Evolutionary conservation across 2,888 invertebrate genomes (phyloP), one percentile per base, ranked within the genome.

Genomic region (Cosmopolites sordidus): DNA sequence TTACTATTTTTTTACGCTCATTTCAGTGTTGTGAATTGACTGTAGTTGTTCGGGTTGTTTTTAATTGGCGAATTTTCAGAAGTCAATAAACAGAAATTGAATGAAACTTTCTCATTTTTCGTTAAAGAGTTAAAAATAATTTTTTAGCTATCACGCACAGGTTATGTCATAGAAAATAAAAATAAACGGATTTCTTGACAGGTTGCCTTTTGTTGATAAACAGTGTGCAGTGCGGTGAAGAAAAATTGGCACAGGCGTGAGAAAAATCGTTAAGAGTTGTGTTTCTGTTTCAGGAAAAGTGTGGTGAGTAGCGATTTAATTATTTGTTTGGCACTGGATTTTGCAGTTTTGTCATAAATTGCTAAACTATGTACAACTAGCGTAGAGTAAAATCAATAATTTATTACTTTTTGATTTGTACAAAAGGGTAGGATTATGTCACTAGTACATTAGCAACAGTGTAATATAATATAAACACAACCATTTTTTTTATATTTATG

Each of bases 161-260:
- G 39, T 40, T 47, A 46, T 46, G 47, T 47, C 16, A 47, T 40
- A 47, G 15, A 45, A 37, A 46, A 47, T 12, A 47, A n/a, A 40
- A 47, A 47, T 40, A 47, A 46, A 46, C 15, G 9, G n/a, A 40
- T 40, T 46, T 27, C 29, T 15, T 12, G 29, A 39, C 16, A 27
- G 29, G 39, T 40, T 3, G 29, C 22, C 16, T 47, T 29, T 47
- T 47, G 47, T 47, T 47, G 27, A 40, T 40, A 47, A 40, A 47
- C 47, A 47, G 22, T 9, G 33, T 12, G 22, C 15, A 39, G 47
- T 47, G 47, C 15, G 16, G 16, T 22, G 22, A 47, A 27, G 15
- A 14, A 40, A 14, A 27, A 37, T 33, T 33, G 33, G 33, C 33
- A 47, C 38, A 29, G 15, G 16, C 33, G 6, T 12, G 8, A 27